Conservation (phyloP, 1,140 invertebrate species). For the Hestina assimilis region DNA sequence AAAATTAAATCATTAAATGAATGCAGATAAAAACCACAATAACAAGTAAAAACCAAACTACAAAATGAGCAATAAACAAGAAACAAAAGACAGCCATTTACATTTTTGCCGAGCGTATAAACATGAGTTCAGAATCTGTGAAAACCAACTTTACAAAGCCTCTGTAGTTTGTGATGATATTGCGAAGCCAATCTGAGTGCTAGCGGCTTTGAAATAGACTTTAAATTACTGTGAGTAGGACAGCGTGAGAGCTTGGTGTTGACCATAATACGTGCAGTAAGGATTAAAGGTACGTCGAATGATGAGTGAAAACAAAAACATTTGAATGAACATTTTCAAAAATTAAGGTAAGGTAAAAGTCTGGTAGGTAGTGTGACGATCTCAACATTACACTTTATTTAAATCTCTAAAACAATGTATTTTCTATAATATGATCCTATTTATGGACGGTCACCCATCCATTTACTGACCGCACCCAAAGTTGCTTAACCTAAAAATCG, state of each 20-base stretch:
- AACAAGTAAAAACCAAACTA: background rate
- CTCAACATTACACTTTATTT: too few species aligned
- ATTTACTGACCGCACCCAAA: too few species aligned
- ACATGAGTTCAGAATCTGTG: constrained; percentile 2
- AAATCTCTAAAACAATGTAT: too few species aligned
- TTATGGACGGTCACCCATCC: too few species aligned
- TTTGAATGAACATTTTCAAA: too few species aligned
- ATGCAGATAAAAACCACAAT: background rate
- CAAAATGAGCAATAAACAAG: background rate
- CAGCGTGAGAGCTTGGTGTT: background rate
- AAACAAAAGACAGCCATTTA: constrained; percentile 2
- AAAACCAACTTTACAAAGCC: constrained; percentile 5
- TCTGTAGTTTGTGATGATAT: background rate
- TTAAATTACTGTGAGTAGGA: background rate
- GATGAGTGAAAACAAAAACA: too few species aligned
- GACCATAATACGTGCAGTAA: constrained; percentile 14
- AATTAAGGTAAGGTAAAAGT: too few species aligned
- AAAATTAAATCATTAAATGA: background rate
- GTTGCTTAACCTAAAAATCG: too few species aligned
- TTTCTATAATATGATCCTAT: too few species aligned
- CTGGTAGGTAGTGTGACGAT: too few species aligned
- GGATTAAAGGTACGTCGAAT: background rate
- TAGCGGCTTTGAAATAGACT: background rate
- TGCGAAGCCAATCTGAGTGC: background rate
- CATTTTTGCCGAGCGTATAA: constrained; percentile 13